These are phyloP conservation scores for Naja naja DNA, from an alignment of 2,113 vertebrate genomes.

Conservation along the genomic window DNA sequence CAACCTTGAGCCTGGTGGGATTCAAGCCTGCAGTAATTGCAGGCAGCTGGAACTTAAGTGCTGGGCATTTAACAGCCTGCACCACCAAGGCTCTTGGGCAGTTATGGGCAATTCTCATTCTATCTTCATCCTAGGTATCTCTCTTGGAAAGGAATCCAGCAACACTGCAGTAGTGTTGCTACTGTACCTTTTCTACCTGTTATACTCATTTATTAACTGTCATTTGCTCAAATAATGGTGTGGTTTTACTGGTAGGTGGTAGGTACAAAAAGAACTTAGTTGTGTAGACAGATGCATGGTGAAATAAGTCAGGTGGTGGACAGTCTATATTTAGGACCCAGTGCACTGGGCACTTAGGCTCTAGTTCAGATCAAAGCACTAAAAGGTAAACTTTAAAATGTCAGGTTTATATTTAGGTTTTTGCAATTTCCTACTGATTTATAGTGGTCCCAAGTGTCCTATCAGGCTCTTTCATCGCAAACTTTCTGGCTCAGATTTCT, in stretches of 20 bases:
- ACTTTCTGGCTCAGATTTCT: background rate
- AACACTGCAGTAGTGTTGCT: background rate
- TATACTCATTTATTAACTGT: background rate
- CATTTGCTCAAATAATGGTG: background rate
- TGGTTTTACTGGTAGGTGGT: background rate
- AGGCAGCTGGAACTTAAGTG: too few species aligned
- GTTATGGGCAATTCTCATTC: background rate
- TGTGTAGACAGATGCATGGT: background rate
- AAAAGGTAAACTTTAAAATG: slow-evolving; percentile 1
- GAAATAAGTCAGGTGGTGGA: background rate
- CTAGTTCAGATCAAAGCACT: slow-evolving; percentile 11
- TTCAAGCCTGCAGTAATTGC: too few species aligned
- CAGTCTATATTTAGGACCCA: background rate
- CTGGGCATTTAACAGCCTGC: too few species aligned
- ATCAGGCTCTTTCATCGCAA: background rate
- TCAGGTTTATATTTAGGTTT: slow-evolving; percentile 5
- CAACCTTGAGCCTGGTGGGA: too few species aligned
- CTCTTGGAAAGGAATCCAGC: background rate
- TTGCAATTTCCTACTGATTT: background rate
- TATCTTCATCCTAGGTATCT: background rate
- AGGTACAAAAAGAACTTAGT: background rate
- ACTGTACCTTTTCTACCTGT: background rate
- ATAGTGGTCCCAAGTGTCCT: background rate
- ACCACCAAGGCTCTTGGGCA: too few species aligned
- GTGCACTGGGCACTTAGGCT: background rate